phyloP scores from a whole-genome alignment of 1,140 invertebrate species.

The Cyphomyrmex costatus region DNA sequence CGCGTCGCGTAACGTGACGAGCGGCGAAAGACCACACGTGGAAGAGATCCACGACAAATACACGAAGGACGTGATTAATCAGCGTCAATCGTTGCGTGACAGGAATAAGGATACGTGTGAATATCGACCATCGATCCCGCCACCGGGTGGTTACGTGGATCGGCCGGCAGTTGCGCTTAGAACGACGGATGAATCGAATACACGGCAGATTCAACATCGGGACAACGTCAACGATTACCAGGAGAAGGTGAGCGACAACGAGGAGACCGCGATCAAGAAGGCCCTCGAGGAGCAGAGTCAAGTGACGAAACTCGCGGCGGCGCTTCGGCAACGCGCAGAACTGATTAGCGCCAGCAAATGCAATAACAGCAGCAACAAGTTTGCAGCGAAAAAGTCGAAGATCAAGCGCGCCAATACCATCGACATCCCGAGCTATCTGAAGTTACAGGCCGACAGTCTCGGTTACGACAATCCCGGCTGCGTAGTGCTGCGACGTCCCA shows the following conservation, averaged over 20 bases:
- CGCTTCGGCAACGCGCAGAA: constrained; percentile 76
- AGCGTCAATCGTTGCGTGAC: constrained; percentile 82
- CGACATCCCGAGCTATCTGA: constrained; percentile 92
- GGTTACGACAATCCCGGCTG: constrained; percentile 82
- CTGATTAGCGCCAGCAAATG: constrained; percentile 54
- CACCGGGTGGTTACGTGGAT: constrained; percentile 28
- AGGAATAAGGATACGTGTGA: constrained; percentile 73
- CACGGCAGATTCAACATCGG: constrained; percentile 18
- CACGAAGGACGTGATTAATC: constrained; percentile 85
- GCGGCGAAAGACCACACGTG: constrained; percentile 24
- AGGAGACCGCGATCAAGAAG: constrained; percentile 59
- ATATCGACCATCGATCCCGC: not conserved
- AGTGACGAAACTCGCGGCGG: constrained; percentile 67
- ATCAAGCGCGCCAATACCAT: constrained; percentile 96
- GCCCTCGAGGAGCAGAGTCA: constrained; percentile 58
- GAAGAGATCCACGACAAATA: constrained; percentile 81
- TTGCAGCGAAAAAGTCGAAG: constrained; percentile 90
- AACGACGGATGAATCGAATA: constrained; percentile 11
- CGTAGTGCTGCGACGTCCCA: constrained; percentile 87
- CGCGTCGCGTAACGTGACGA: not conserved
- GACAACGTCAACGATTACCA: constrained; percentile 42
- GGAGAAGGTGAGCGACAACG: constrained; percentile 72
- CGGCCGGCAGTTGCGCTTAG: not conserved
- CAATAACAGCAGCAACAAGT: constrained; percentile 86
- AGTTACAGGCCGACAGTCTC: constrained; percentile 82